A percentile compares a stretch with the other conserved stretches of the same genome.
Evolutionary conservation across 1,140 invertebrate genomes (phyloP).

Genomic region (Drosophila subpulchrella): DNA sequence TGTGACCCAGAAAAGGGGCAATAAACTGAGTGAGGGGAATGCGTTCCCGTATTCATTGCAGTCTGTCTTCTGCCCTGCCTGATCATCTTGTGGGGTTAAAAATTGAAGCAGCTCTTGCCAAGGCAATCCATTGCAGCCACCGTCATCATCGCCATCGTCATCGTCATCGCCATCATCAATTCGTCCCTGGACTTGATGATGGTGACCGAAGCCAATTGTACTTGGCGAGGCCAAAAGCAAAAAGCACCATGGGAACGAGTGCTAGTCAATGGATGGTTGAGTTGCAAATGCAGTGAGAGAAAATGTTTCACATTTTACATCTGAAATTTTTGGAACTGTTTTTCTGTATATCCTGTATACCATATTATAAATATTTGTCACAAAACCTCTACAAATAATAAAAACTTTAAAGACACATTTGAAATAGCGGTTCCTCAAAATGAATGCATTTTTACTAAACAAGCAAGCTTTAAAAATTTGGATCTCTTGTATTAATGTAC

Average conservation of each 20-base stretch:
- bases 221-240: conserved; percentile 39
- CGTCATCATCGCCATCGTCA: conserved; percentile 2
- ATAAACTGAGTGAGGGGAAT: conserved; percentile 55
- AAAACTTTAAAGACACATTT: too few species aligned
- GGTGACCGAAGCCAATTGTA: conserved; percentile 44
- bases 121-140: conserved; percentile 44
- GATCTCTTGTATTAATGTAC: too few species aligned
- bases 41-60: conserved; percentile 13
- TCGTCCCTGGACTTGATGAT: conserved; percentile 43
- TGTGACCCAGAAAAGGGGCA: conserved; percentile 64
- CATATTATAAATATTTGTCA: too few species aligned
- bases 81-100: conserved; percentile 40
- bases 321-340: not conserved
- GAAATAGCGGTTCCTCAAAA: too few species aligned
- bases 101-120: conserved; percentile 39
- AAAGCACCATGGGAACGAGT: conserved; percentile 18
- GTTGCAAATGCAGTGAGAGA: conserved; percentile 25
- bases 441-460: too few species aligned
- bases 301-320: not conserved
- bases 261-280: conserved; percentile 3
- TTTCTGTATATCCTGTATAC: too few species aligned
- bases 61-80: conserved; percentile 1
- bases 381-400: too few species aligned
- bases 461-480: too few species aligned
- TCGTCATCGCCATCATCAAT: conserved; percentile 38